These are phyloP conservation scores for Dascillus cervinus DNA, from an alignment of 2,888 invertebrate genomes.

Conservation along the genomic window DNA sequence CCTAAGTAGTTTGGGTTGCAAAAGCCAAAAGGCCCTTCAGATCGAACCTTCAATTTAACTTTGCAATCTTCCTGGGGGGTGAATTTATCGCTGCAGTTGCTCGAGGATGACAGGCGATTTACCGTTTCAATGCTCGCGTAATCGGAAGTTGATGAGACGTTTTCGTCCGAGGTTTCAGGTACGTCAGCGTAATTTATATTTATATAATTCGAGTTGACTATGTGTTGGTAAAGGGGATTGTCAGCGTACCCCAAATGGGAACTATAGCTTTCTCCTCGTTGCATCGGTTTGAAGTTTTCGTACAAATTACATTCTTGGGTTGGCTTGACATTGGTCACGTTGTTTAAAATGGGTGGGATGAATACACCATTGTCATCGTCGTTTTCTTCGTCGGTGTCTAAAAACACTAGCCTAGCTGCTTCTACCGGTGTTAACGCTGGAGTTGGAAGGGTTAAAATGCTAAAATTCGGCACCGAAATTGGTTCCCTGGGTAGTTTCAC, in stretches of 20 bases:
- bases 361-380: constrained; percentile 38
- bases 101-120: constrained; percentile 48
- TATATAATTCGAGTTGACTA: constrained; percentile 52
- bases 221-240: constrained; percentile 46
- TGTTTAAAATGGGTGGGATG: constrained; percentile 18
- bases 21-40: constrained; percentile 53
- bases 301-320: constrained; percentile 36
- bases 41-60: constrained; percentile 27
- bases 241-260: constrained; percentile 46
- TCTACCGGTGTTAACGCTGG: constrained; percentile 61
- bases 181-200: constrained; percentile 47
- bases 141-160: constrained; percentile 63
- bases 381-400: constrained; percentile 61
- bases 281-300: constrained; percentile 46
- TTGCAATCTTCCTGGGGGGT: constrained; percentile 36
- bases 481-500: constrained; percentile 55
- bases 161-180: constrained; percentile 48
- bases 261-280: constrained; percentile 49
- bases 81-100: constrained; percentile 42
- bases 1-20: constrained; percentile 72
- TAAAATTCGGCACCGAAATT: constrained; percentile 68
- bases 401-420: constrained; percentile 59
- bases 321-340: constrained; percentile 23
- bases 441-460: constrained; percentile 52
- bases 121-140: constrained; percentile 68